Conservation (phyloP, 2,797 vertebrate genomes). For the Mormyrops boulengeri region DNA sequence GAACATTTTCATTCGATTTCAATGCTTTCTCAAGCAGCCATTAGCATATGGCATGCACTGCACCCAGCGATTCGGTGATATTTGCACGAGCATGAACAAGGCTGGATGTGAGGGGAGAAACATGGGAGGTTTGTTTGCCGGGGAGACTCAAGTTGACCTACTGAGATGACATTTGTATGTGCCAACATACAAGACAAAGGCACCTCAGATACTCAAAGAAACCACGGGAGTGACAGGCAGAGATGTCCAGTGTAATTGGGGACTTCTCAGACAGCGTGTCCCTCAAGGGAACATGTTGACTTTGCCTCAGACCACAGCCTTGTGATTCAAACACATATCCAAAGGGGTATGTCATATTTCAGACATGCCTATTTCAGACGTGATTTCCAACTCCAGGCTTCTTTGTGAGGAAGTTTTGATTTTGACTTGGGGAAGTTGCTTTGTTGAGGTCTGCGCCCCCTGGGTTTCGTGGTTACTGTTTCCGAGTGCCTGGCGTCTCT, state of each 20-base stretch:
- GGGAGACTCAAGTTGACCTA: not conserved
- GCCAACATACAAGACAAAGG: conserved; percentile 38
- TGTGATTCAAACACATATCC: not conserved
- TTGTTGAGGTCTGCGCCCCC: conserved; percentile 17
- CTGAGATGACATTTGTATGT: conserved; percentile 29
- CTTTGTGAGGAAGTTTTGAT: conserved; percentile 8
- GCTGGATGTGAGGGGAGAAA: conserved; percentile 22
- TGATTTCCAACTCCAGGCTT: not conserved
- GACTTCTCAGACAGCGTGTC: not conserved
- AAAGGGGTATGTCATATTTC: not conserved
- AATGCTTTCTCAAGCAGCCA: conserved; percentile 31
- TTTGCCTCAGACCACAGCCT: not conserved
- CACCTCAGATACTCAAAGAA: conserved; percentile 28
- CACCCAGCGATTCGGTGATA: conserved; percentile 22
- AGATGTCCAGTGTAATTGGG: not conserved
- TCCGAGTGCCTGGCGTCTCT: conserved; percentile 11
- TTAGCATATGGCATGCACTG: not conserved
- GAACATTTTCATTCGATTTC: conserved; percentile 23
- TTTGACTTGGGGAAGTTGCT: conserved; percentile 3
- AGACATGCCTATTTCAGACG: not conserved
- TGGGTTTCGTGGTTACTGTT: not conserved
- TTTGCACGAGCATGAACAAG: conserved; percentile 35
- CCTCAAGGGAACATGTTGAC: not conserved
- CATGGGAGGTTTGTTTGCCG: conserved; percentile 12
- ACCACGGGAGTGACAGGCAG: conserved; percentile 27